Base-by-base conservation (phyloP, 2,888 invertebrate genomes). In the Cetonia aurata region DNA sequence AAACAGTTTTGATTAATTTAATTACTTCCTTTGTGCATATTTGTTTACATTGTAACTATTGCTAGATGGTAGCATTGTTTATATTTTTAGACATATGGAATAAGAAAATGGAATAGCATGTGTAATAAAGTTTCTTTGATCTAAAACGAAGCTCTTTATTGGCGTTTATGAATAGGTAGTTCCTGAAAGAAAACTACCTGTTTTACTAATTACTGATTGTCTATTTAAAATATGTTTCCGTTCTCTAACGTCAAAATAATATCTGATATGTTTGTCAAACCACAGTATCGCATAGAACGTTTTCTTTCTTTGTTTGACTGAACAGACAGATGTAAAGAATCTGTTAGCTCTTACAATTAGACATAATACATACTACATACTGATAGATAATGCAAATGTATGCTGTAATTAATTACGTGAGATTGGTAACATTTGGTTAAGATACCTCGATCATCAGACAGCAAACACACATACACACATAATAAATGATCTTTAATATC, bases 121-220 rank as follows among this genome's bases (percentile, higher is more conserved):
- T 12, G 17, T 12, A 52, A 50, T 50, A 52, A 25, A 52, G 19
- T 12, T 50, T n/a, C 50, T 62, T 62, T 62, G 62, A 62, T 48
- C 62, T 62, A 37, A 50, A 15, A 3, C 4, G 19, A 15, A 10
- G 17, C 15, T 33, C 25, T 50, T 62, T 62, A 62, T 33, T 10
- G 8, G 10, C 15, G 12, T 33, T 3, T 4, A 48, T 13, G 15
- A 10, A 50, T 33, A 50, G n/a, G n/a, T n/a, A n/a, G n/a, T n/a
- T n/a, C n/a, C n/a, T n/a, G n/a, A n/a, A n/a, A 62, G 44, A 15
- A 19, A 59, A 62, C 31, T 31, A 48, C 33, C 9, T 48, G 9
- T 42, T 13, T 15, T 13, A 8, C 37, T 33, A 31, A 46, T 60
- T 25, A 13, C 8, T 15, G n/a, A n/a, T n/a, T n/a, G 3, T 4